Evolutionary conservation across 1,140 invertebrate genomes (phyloP).

Genomic region (Euura saliciscinereae): DNA sequence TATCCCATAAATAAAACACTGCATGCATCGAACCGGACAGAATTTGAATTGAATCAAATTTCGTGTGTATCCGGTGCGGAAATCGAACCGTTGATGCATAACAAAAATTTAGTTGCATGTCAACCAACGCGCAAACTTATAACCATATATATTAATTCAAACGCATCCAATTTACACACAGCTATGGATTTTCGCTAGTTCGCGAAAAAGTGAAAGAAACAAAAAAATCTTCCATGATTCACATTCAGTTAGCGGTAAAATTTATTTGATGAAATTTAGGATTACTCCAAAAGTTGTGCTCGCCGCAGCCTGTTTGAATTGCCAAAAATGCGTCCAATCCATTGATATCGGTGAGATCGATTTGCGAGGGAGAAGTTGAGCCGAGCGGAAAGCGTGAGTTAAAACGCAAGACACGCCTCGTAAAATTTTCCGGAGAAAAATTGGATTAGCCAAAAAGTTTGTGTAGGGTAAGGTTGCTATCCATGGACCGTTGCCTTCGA

Average conservation of each 20-base stretch:
- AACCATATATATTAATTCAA: not conserved
- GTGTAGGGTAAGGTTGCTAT: no score
- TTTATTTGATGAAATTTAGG: not conserved
- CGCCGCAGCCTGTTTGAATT: conserved; percentile 1
- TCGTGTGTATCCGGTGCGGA: conserved; percentile 13
- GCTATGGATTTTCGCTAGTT: not conserved
- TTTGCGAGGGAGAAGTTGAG: no score
- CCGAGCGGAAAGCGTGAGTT: no score
- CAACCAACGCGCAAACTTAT: conserved; percentile 5
- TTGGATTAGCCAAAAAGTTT: conserved; percentile 13
- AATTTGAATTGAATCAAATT: conserved; percentile 16
- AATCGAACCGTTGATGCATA: conserved; percentile 10
- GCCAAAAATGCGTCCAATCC: not conserved
- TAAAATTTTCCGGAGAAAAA: conserved; percentile 15
- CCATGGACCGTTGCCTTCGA: no score
- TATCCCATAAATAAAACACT: conserved; percentile 7
- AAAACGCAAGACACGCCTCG: conserved; percentile 10
- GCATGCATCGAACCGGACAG: not conserved
- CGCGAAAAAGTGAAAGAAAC: not conserved
- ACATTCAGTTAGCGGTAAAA: no score
- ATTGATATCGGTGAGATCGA: not conserved
- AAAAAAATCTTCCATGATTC: no score
- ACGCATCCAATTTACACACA: not conserved
- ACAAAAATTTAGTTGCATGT: conserved; percentile 7
- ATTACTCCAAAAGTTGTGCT: conserved; percentile 2